Evolutionary conservation across 2,888 invertebrate genomes (phyloP).

Genomic region (Agrochola macilenta): DNA sequence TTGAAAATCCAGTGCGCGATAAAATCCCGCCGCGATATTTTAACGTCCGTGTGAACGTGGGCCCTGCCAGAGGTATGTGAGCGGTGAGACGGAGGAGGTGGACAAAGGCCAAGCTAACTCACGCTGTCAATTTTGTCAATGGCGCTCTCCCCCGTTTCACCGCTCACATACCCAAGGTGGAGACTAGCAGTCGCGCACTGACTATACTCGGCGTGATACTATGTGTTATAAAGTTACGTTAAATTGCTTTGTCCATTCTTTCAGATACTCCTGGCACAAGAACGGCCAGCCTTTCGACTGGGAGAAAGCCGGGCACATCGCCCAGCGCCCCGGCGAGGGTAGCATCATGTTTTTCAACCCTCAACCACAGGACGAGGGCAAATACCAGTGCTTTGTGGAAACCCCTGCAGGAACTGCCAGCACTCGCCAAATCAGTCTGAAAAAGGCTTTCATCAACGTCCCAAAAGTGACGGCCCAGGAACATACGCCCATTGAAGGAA

Average conservation of each 20-base stretch:
- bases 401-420: constrained; percentile 77
- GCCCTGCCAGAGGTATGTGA: too few species aligned
- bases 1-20: too few species aligned
- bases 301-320: constrained; percentile 63
- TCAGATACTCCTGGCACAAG: constrained; percentile 81
- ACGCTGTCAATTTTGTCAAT: too few species aligned
- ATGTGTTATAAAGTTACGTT: neutral
- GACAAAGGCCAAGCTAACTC: too few species aligned
- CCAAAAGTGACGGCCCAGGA: constrained; percentile 70
- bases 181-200: too few species aligned
- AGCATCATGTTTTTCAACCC: constrained; percentile 78
- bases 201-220: too few species aligned
- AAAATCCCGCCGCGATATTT: too few species aligned
- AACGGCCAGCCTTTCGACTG: constrained; percentile 73
- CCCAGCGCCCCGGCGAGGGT: constrained; percentile 75
- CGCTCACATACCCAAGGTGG: too few species aligned
- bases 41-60: too few species aligned
- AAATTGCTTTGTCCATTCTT: neutral
- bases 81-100: too few species aligned
- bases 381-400: constrained; percentile 80
- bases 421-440: constrained; percentile 74
- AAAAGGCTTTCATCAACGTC: constrained; percentile 71
- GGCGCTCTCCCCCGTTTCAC: too few species aligned
- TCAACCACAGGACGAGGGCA: constrained; percentile 75
- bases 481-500: constrained; percentile 79